phyloP scores from a whole-genome alignment of 2,113 vertebrate species.

The Talpa occidentalis region DNA sequence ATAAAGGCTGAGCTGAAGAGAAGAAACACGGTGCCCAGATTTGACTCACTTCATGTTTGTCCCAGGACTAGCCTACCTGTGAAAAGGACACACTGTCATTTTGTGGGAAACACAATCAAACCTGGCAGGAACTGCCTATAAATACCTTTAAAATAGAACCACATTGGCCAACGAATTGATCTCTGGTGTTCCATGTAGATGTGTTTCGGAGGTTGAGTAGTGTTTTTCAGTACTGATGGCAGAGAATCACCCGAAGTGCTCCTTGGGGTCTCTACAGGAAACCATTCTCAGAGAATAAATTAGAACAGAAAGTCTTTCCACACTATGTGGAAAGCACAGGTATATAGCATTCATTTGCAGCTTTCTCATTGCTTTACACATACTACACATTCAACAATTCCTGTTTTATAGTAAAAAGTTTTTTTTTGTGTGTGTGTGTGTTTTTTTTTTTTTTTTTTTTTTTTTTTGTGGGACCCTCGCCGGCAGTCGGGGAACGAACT shows the following conservation, averaged over 20 bases:
- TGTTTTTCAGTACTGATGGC: background rate
- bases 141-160: background rate
- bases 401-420: background rate
- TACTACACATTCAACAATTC: background rate
- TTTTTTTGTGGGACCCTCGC: no score
- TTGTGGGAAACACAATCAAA: no score
- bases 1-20: background rate
- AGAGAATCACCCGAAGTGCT: background rate
- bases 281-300: background rate
- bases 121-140: background rate
- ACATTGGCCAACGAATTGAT: background rate
- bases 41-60: no score
- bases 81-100: background rate
- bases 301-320: background rate
- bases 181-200: background rate
- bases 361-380: background rate
- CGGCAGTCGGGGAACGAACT: no score
- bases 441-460: no score
- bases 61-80: fast-evolving
- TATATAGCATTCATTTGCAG: background rate
- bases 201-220: background rate
- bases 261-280: fast-evolving
- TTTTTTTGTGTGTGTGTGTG: no score
- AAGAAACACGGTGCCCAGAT: fast-evolving
- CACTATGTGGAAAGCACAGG: no score